Base-by-base conservation (phyloP, 2,113 vertebrate genomes). In the Rhineura floridana region DNA sequence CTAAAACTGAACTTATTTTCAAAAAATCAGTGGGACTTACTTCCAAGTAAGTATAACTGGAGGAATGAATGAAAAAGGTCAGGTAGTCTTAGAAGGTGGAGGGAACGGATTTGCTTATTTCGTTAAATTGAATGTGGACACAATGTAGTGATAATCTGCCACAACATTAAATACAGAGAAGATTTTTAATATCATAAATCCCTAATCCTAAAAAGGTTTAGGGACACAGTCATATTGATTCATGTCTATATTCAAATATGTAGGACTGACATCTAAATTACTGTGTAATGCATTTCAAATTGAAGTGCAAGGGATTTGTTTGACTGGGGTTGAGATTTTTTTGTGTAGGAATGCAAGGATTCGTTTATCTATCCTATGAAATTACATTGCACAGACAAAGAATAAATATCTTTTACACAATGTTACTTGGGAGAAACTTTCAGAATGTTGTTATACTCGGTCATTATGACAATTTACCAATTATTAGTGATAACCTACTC, bases 241-340 rank as follows among this genome's bases (percentile, higher is more conserved):
- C 39, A 63, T 69, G 52, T 46, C 46, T 55, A 52, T 15, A 76
- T n/a, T 8, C 30, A 87, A 87, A 75, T 50, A 86, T 77, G 73
- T 59, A 86, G 11, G 42, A 10, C 50, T 36, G 19, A 42, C 63
- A 63, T 19, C 84, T 78, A 65, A 86, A 65, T 15, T 42, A 65
- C n/a, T 77, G 44, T 52, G 25, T 21, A 73, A 42, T 84, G 73
- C 73, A 72, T 76, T 86, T 77, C 59, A 78, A 86, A 86, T 86
- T 65, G 67, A 85, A 65, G 19, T 17, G n/a, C 25, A 21, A 39
- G 59, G 12, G 72, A 39, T 36, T 86, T 85, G 28, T 44, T 75
- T 63, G 69, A 63, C 59, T 46, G 9, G 52, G 42, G 28, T 25
- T 42, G 48, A 62, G 33, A 46, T 42, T 65, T 46, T 36, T 25